phyloP scores from a whole-genome alignment of 1,140 invertebrate species.

The Drosophila baimaii region DNA sequence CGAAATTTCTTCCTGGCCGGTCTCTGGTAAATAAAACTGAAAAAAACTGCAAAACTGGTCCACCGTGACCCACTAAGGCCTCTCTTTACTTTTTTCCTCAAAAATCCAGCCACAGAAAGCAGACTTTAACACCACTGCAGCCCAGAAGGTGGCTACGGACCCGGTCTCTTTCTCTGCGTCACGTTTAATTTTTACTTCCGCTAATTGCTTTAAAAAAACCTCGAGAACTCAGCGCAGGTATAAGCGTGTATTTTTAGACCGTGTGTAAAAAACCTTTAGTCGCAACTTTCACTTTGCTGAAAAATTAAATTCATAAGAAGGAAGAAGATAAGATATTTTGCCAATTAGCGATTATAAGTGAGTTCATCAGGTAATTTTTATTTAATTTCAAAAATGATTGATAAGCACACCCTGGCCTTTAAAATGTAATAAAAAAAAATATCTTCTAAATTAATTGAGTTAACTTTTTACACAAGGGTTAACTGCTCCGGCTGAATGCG shows the following conservation, averaged over 20 bases:
- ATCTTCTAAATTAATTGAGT: not conserved
- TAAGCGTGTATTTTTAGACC: conserved; percentile 30
- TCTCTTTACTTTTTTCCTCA: conserved; percentile 34
- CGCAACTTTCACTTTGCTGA: conserved; percentile 33
- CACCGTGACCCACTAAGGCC: conserved; percentile 72
- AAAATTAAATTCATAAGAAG: conserved; percentile 10
- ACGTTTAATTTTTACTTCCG: conserved; percentile 25
- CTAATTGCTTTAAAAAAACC: conserved; percentile 35
- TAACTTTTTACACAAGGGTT: conserved; percentile 50
- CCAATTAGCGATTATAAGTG: conserved; percentile 4
- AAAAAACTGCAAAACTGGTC: conserved; percentile 65
- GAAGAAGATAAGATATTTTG: conserved; percentile 34
- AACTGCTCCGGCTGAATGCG: conserved; percentile 37
- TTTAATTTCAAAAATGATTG: conserved; percentile 3
- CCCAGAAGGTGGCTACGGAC: conserved; percentile 14
- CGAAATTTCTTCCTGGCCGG: conserved; percentile 70
- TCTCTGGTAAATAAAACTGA: conserved; percentile 15
- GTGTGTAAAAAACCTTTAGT: conserved; percentile 17
- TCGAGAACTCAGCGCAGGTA: conserved; percentile 21
- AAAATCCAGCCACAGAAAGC: conserved; percentile 30
- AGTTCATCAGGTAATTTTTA: conserved; percentile 4
- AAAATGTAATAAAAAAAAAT: not conserved
- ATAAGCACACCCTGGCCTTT: not conserved
- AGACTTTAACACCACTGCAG: conserved; percentile 20
- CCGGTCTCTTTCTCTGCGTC: conserved; percentile 27